Conservation (phyloP, 2,797 vertebrate genomes). For the Acanthopagrus latus region DNA sequence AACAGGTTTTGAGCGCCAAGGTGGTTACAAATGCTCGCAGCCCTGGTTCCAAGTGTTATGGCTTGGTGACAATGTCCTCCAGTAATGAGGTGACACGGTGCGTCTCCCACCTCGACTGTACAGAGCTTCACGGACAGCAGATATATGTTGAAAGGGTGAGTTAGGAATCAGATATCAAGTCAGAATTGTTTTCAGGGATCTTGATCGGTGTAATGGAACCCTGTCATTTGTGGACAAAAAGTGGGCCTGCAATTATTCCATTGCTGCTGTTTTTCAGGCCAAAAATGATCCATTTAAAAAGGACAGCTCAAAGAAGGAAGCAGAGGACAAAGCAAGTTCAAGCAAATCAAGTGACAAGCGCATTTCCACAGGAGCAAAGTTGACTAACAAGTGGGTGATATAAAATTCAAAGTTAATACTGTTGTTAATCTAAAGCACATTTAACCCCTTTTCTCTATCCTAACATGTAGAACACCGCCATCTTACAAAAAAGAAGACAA, state of each 20-base stretch:
- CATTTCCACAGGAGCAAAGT: slow-evolving; percentile 85
- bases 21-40: slow-evolving; percentile 98
- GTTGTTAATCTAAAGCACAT: neutral
- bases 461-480: slow-evolving; percentile 82
- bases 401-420: neutral
- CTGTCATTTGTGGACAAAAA: neutral
- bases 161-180: neutral
- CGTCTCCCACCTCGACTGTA: slow-evolving; percentile 94
- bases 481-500: slow-evolving; percentile 96
- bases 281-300: slow-evolving; percentile 98
- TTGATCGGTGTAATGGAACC: neutral
- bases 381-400: slow-evolving; percentile 82
- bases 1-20: slow-evolving; percentile 96
- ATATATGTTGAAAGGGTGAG: slow-evolving; percentile 97
- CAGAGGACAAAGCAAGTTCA: slow-evolving; percentile 90
- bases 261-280: slow-evolving; percentile 81
- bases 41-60: slow-evolving; percentile 97
- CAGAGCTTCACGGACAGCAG: slow-evolving; percentile 96
- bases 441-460: neutral
- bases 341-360: slow-evolving; percentile 91
- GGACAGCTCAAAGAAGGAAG: slow-evolving; percentile 93
- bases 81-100: slow-evolving; percentile 94
- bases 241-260: neutral
- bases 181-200: neutral
- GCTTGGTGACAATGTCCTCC: slow-evolving; percentile 97